Evolutionary conservation across 2,888 invertebrate genomes (phyloP), one percentile per base, ranked within the genome.

Genomic region (Eledona agricola): DNA sequence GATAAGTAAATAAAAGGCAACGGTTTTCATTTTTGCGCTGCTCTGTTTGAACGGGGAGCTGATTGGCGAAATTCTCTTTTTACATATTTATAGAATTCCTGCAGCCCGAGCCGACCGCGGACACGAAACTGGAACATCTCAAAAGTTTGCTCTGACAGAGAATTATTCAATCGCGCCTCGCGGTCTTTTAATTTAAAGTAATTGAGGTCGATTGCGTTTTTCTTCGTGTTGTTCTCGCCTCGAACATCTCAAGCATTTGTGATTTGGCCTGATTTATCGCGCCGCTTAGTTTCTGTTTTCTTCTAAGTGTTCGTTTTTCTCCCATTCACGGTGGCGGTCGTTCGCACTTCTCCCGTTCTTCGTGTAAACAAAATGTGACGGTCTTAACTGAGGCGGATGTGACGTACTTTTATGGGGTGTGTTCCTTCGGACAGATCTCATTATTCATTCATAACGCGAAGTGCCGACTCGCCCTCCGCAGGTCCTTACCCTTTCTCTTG

Each of bases 401-500:
- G 62, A 64, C 63, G 61, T 57, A 59, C 57, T 58, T 56, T 56
- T 59, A 58, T 56, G 59, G 63, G 62, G 60, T 56, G 62, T 59
- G 61, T 56, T 59, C 42, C 52, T 58, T 63, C 50, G 55, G 58
- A 59, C 62, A 57, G 60, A 51, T 53, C 60, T 57, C 63, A 61
- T 66, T 66, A 63, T 64, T 65, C 63, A 66, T 66, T 65, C 65
- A 66, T 63, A 62, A 64, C 64, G 56, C 47, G 54, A 49, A 49
- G 50, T 53, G 49, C 49, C 29, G 49, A 42, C 28, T 23, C 46
- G 35, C 47, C 46, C 55, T 52, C 29, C 32, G 25, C 17, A 16
- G 19, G 28, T 40, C 16, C 16, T 28, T 16, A 26, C 26, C 40
- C 40, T 26, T 26, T 40, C 26, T 19, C 16, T 26, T 11, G 17